Percentiles rank a stretch among this genome's conserved stretches.
These are phyloP conservation scores for Trissolcus brochymenae DNA, from an alignment of 2,888 invertebrate genomes.

Conservation along the genomic window DNA sequence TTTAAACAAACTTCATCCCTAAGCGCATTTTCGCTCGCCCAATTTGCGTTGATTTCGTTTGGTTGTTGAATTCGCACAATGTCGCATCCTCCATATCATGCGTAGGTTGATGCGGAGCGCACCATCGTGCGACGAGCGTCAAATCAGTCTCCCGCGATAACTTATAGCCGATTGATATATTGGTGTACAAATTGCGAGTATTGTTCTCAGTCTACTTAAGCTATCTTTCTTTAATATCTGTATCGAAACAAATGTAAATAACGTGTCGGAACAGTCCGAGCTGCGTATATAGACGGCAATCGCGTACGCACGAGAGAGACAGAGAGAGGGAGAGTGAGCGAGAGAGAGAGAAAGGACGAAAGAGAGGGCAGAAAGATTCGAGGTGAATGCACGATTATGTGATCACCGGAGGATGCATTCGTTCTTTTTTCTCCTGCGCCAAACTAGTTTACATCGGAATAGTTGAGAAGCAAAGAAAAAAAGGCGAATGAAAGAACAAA, in stretches of 20 bases:
- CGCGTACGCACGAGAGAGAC: conserved; percentile 31
- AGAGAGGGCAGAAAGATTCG: conserved; percentile 61
- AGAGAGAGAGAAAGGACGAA: conserved; percentile 57
- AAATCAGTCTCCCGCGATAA: conserved; percentile 27
- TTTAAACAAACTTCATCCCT: neutral
- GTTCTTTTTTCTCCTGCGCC: conserved; percentile 61
- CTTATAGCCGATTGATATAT: conserved; percentile 55
- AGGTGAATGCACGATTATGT: conserved; percentile 74
- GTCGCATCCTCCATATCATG: too few relatives aligned
- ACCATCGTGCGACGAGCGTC: too few relatives aligned
- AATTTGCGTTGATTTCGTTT: conserved; percentile 1
- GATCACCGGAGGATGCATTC: conserved; percentile 71
- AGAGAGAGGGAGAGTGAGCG: conserved; percentile 56
- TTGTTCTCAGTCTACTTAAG: conserved; percentile 58
- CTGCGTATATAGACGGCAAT: conserved; percentile 55
- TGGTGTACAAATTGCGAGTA: conserved; percentile 57
- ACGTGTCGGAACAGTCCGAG: conserved; percentile 55
- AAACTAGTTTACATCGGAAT: conserved; percentile 70
- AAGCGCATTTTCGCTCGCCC: too few relatives aligned
- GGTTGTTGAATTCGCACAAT: too few relatives aligned
- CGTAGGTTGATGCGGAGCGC: too few relatives aligned
- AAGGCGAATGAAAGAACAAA: conserved; percentile 52
- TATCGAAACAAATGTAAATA: conserved; percentile 59
- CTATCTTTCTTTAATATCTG: conserved; percentile 59
- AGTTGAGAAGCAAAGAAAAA: conserved; percentile 36